A percentile compares a stretch with the other conserved stretches of the same genome.
These are phyloP conservation scores for Rallus crepitans DNA, from an alignment of 2,797 vertebrate species.

Conservation along the genomic window DNA sequence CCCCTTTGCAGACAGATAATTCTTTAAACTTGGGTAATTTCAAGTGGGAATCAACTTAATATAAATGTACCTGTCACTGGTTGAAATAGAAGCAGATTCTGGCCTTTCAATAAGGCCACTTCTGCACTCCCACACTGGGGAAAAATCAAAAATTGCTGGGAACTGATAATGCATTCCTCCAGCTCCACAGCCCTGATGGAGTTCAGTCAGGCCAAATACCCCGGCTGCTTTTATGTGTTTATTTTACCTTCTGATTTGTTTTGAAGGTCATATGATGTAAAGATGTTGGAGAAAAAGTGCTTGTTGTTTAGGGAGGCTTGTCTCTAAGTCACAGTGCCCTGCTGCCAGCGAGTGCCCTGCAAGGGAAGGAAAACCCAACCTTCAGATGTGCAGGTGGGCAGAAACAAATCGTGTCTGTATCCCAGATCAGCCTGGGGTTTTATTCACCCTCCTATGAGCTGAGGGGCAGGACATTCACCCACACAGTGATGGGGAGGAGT, in stretches of 20 bases:
- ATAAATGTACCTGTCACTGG: constrained; percentile 58
- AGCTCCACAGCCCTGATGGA: constrained; percentile 58
- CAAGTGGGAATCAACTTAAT: constrained; percentile 65
- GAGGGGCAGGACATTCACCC: background rate
- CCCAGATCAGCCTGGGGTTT: background rate
- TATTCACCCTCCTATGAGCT: background rate
- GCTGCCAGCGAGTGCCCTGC: background rate
- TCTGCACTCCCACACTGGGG: constrained; percentile 61
- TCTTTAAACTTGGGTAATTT: constrained; percentile 71
- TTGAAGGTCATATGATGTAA: constrained; percentile 70
- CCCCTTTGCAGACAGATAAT: constrained; percentile 37
- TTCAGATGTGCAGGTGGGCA: accelerated
- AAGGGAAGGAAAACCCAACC: background rate
- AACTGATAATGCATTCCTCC: constrained; percentile 71
- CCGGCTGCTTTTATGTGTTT: constrained; percentile 22
- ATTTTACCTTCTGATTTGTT: constrained; percentile 71
- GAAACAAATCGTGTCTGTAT: background rate
- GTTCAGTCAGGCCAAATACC: constrained; percentile 70
- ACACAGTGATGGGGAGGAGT: accelerated
- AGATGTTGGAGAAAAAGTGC: background rate
- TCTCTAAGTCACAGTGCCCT: background rate
- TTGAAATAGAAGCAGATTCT: constrained; percentile 62
- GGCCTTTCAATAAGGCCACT: constrained; percentile 61
- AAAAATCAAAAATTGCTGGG: constrained; percentile 72
- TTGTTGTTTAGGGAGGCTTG: background rate